Conservation (phyloP, 2,113 vertebrate species). For the Melanerpes aurifrons region DNA sequence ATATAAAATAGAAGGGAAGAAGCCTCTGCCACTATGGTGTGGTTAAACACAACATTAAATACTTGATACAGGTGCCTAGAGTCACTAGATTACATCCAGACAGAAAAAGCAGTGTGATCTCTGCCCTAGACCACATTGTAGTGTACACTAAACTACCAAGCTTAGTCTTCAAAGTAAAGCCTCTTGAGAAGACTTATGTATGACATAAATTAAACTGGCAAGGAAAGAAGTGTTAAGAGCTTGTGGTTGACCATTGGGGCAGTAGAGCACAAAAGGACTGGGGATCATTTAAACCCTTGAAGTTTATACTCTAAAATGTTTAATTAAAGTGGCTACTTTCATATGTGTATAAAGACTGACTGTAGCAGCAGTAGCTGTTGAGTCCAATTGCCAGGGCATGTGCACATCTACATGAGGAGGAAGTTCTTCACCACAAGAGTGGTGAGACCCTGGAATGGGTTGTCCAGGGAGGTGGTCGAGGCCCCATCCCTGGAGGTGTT, state of each 20-base stretch:
- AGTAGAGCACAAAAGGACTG: not conserved
- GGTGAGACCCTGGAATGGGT: no score
- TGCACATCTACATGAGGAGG: no score
- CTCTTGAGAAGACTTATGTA: not conserved
- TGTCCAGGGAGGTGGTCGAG: no score
- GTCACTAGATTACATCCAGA: not conserved
- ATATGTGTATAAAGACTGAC: not conserved
- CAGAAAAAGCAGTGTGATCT: not conserved
- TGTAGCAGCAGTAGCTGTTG: not conserved
- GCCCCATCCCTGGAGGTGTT: no score
- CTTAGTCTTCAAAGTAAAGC: constrained; percentile 1
- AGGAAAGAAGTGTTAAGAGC: not conserved
- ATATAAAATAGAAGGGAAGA: not conserved
- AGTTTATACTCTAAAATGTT: not conserved
- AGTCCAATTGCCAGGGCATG: not conserved
- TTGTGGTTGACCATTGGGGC: not conserved
- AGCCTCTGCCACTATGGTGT: rapidly evolving
- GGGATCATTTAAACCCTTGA: not conserved
- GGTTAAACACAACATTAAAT: not conserved
- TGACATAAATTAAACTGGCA: not conserved
- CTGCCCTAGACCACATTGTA: not conserved
- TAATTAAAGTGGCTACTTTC: not conserved
- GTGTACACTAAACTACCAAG: not conserved
- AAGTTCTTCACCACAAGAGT: no score
- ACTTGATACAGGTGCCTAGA: not conserved